Base-by-base conservation (phyloP, 2,888 invertebrate species). In the Molorchus minor region DNA sequence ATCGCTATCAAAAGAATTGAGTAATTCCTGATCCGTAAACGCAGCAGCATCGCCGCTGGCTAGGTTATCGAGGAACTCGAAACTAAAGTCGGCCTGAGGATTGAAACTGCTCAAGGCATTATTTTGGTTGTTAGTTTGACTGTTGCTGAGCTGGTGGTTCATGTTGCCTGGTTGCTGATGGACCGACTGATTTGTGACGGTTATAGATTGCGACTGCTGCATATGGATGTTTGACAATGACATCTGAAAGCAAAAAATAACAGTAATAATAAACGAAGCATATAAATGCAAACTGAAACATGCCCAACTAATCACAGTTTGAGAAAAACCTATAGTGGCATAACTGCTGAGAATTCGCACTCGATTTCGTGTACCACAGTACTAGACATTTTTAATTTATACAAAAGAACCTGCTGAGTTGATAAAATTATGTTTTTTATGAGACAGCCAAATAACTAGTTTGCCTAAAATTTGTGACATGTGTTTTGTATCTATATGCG, bases 41-140 rank as follows among this genome's bases (percentile, higher is more conserved):
- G 87, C 88, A 75, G 86, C 86, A 59, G 90, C 86, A 80, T 94
- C 93, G 47, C 86, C 85, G 69, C 90, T 84, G 55, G 90, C 88
- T 79, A 94, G 86, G 82, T 89, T 91, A 79, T 94, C 94, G 62
- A 93, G 85, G 82, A 93, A 92, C 84, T 94, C 93, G 72, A 94
- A 86, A 80, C 88, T 90, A 80, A 94, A 91, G 81, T 93, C 92
- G 3, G 82, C 77, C 62, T 84, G 79, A 55, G 83, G 82, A 62
- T 82, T 83, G 51, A 83, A 78, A 75, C 82, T 84, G 73, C 83
- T 81, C 72, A 84, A 79, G 71, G 83, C 71, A 49, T 71, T 77
- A 40, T 62, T 70, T 45, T 71, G 65, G 10, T 20, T 56, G 43
- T 43, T 56, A 35, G 52, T 49, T 29, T 60, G 52, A 13, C 49